These are phyloP conservation scores for Cyaniris semiargus DNA, from an alignment of 2,888 invertebrate species.

Conservation along the genomic window DNA sequence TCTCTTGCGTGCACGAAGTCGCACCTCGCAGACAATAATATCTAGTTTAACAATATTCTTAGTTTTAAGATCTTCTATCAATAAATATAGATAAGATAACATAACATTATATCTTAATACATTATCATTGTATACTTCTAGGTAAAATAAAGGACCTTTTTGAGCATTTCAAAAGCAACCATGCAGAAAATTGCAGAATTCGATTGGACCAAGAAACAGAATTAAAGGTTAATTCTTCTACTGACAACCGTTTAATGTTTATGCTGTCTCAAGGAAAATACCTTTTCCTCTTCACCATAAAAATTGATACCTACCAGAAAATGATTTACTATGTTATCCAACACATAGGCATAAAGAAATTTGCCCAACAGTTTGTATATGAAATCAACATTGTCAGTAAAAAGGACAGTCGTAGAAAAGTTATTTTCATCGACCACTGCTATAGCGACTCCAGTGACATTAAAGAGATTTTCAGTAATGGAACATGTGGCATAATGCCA, in stretches of 20 bases:
- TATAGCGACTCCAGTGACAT: slow-evolving; percentile 62
- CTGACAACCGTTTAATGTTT: slow-evolving; percentile 60
- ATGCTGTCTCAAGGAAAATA: slow-evolving; percentile 57
- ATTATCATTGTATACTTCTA: slow-evolving; percentile 44
- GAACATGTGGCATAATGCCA: slow-evolving; percentile 64
- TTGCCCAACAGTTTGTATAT: slow-evolving; percentile 62
- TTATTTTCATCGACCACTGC: slow-evolving; percentile 63
- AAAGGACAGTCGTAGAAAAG: slow-evolving; percentile 58
- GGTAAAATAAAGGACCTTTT: slow-evolving; percentile 62
- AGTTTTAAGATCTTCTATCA: neutral
- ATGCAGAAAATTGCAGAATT: slow-evolving; percentile 55
- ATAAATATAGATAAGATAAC: neutral
- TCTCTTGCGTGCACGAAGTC: neutral
- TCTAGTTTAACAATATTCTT: too few relatives aligned
- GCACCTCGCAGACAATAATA: neutral
- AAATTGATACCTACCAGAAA: slow-evolving; percentile 55
- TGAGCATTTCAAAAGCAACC: slow-evolving; percentile 67
- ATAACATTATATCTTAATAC: neutral
- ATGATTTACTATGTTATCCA: slow-evolving; percentile 67
- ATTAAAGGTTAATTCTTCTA: slow-evolving; percentile 39
- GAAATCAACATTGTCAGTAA: slow-evolving; percentile 65
- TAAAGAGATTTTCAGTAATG: slow-evolving; percentile 61
- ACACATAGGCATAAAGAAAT: slow-evolving; percentile 62
- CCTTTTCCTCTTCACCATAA: slow-evolving; percentile 62
- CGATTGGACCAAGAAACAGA: slow-evolving; percentile 58